Conservation (phyloP, 2,888 invertebrate genomes). For the Calliscelio sp. region DNA sequence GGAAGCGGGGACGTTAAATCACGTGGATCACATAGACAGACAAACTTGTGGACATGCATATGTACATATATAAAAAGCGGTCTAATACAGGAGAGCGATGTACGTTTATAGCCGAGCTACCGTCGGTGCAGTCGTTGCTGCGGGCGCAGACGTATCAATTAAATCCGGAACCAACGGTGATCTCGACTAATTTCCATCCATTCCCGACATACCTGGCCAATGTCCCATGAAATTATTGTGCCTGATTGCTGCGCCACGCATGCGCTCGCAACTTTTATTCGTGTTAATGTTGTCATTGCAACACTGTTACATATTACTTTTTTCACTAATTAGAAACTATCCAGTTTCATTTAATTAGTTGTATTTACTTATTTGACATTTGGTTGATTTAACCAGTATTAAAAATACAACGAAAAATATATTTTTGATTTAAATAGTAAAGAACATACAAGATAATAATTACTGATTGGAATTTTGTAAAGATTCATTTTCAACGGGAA, state of each 20-base stretch:
- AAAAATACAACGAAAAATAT: no score
- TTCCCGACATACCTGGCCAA: slow-evolving; percentile 80
- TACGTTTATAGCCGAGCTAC: slow-evolving; percentile 61
- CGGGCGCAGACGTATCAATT: slow-evolving; percentile 80
- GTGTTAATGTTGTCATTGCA: slow-evolving; percentile 41
- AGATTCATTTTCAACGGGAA: no score
- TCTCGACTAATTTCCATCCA: slow-evolving; percentile 82
- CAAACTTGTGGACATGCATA: background rate
- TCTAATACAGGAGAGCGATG: slow-evolving; percentile 49
- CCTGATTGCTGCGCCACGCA: slow-evolving; percentile 52
- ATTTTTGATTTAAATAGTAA: no score
- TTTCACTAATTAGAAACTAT: background rate
- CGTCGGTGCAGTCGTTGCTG: slow-evolving; percentile 46
- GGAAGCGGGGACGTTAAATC: slow-evolving; percentile 81
- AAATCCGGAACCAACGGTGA: slow-evolving; percentile 79
- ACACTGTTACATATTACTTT: slow-evolving; percentile 2
- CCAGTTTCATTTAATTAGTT: background rate
- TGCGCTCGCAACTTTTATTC: slow-evolving; percentile 32
- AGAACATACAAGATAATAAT: no score
- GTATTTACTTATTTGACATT: no score
- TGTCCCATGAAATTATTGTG: slow-evolving; percentile 83
- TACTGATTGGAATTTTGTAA: no score
- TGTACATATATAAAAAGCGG: slow-evolving; percentile 44
- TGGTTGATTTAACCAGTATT: no score
- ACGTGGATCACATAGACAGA: slow-evolving; percentile 71